Conservation (phyloP, 2,113 vertebrate genomes). For the Sinocyclocheilus maitianheensis region DNA sequence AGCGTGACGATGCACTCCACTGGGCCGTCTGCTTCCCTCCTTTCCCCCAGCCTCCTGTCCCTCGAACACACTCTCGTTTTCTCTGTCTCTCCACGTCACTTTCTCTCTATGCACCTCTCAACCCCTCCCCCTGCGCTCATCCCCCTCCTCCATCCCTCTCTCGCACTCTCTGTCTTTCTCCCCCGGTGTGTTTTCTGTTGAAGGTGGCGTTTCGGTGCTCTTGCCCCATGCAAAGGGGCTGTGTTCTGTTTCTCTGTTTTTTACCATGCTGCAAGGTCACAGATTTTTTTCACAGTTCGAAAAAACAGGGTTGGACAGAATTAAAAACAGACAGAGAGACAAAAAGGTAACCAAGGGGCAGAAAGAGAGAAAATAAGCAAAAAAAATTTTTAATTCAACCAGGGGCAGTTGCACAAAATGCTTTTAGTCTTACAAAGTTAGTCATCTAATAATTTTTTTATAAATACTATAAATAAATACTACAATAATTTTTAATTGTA, state of each 20-base stretch:
- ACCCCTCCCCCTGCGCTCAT: slow-evolving; percentile 51
- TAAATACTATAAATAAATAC: too few relatives aligned
- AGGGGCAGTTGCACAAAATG: too few relatives aligned
- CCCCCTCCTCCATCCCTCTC: slow-evolving; percentile 38
- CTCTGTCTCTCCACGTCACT: slow-evolving; percentile 48
- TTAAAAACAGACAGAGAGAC: neutral
- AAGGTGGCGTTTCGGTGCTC: slow-evolving; percentile 48
- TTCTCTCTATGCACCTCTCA: slow-evolving; percentile 50
- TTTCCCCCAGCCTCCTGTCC: slow-evolving; percentile 50
- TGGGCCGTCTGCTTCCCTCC: slow-evolving; percentile 58
- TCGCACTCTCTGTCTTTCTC: slow-evolving; percentile 25
- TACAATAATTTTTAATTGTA: too few relatives aligned
- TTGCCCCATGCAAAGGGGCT: neutral
- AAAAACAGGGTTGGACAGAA: slow-evolving; percentile 24
- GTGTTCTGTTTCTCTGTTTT: neutral
- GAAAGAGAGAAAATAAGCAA: neutral
- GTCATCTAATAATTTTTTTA: too few relatives aligned
- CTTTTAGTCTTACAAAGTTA: too few relatives aligned
- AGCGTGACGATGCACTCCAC: slow-evolving; percentile 63
- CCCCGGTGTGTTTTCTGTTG: slow-evolving; percentile 48
- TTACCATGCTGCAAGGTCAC: slow-evolving; percentile 75
- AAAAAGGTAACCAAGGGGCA: neutral
- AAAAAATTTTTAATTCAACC: too few relatives aligned
- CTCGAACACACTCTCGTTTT: slow-evolving; percentile 49
- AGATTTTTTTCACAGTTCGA: slow-evolving; percentile 52